Base-by-base conservation (phyloP, 92 coral and sea anemone species). In the Ricordea florida region DNA sequence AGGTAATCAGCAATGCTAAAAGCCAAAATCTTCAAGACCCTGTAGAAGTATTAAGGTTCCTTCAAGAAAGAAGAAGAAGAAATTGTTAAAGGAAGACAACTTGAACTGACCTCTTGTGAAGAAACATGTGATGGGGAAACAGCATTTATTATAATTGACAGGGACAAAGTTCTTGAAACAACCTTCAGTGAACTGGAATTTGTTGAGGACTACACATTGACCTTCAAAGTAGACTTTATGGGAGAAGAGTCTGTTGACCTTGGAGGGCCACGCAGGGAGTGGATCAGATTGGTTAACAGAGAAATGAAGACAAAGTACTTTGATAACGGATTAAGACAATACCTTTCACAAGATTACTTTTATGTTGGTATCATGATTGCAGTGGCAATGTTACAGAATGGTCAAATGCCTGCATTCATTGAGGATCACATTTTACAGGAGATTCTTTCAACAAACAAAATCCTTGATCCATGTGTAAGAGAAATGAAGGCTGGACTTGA, bases 121-220 rank as follows among this genome's bases (percentile, higher is more conserved):
- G 86, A 79, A 66, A 73, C 72, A 0, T 43, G 74, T 31, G 74
- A 79, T 0, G 87, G 90, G 11, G 82, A 74, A 15, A 80, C 69
- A 11, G 85, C 48, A 70, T 49, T 31, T 27, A 67, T 80, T 4
- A 67, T 77, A 25, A 73, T 89, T 43, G 81, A 89, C 35, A 74
- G 93, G 28, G 87, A 43, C 44, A 49, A 17, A 2, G 34, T 84
- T 23, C 36, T 89, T 6, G 73, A 84, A 48, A 36, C 87, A 24
- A 85, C 87, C 49, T 75, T 89, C 78, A 81, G 86, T 55, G 85
- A 89, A 51, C 71, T 89, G 45, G 74, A 84, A 35, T 72, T 34
- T 74, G 51, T 89, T 7, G 24, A 31, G 15, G 41, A 89, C 42
- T 84, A 35, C 29, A 72, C 59, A 23, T 37, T 52, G 8, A 60